Evolutionary conservation across 2,888 invertebrate genomes (phyloP), one percentile per base, ranked within the genome.

Genomic region (Dendrolimus pini): DNA sequence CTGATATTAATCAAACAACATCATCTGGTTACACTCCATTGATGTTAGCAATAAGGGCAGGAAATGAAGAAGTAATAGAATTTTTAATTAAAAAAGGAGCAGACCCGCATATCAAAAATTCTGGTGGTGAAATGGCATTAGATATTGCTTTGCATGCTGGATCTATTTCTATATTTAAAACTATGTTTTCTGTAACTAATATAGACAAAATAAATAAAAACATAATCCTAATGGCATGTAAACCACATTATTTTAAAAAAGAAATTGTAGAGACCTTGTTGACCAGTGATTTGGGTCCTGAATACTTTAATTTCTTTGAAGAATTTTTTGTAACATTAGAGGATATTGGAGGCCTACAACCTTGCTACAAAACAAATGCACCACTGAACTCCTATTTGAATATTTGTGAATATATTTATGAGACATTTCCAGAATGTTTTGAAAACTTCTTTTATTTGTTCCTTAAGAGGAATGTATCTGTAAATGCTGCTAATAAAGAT

Each of bases 331-430:
- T 77, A 14, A 72, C 65, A 30, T 61, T 82, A 10, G 83, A 83
- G 60, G 67, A 70, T 60, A 74, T 82, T 61, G 78, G 82, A 60
- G 75, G 75, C 30, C 65, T 76, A 42, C 65, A 67, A 52, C 83
- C 83, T 9, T 61, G 55, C 1, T 91, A 90, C 62, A 59, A 67
- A 6, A 72, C 73, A 3, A 83, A 81, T 75, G 79, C 88, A 60
- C 86, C 90, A 6, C 62, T 91, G 13, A 89, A 85, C 63, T 80
- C 83, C 54, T 86, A 77, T 66, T 71, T 91, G 54, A 80, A 84
- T 66, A 79, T 91, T 14, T 81, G 83, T 70, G 85, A 87, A 70
- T 90, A 91, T 64, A 83, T 91, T 65, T 89, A 83, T 60, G 75
- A 75, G 13, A 69, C 73, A 53, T 82, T 81, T 14, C 69, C 68